Base-by-base conservation (phyloP, 2,113 vertebrate species). In the Rhea pennata region DNA sequence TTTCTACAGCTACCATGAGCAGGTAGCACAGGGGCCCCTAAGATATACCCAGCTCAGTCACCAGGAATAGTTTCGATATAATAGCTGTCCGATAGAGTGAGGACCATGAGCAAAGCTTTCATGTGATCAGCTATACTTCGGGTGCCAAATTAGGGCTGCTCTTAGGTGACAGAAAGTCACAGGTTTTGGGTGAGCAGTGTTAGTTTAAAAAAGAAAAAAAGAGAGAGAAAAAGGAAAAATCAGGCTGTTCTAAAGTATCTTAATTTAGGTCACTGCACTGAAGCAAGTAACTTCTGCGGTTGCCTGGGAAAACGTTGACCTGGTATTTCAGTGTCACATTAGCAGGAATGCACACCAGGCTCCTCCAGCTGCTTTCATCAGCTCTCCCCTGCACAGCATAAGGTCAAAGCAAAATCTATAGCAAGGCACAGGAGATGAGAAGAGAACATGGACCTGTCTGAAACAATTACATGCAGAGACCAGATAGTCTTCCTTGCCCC, bases 41-140 rank as follows among this genome's bases (percentile, higher is more conserved):
- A 76, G 62, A 58, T 64, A 50, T 3, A 15, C 61, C 62, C 29
- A 39, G 31, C 21, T 87, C 74, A 71, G 50, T n/a, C 79, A 72
- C 13, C 78, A 85, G 71, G 66, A 92, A 87, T 44, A 92, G 64
- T 56, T 96, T 89, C 92, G 92, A 15, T 15, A 51, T 80, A 85
- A 91, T 56, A 24, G 89, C 54, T 87, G 22, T 76, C 44, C 51
- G 59, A 77, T 42, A 80, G 67, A 94, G 76, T 73, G 93, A 86
- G 91, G 93, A 78, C 87, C 92, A 84, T 80, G 74, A 88, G 78
- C 74, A 66, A 91, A 93, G 61, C 88, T 95, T 95, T 88, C 54
- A 76, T 88, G 81, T 86, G 64, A 93, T 92, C 83, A 88, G 74
- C 83, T 96, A 77, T 92, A 95, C 92, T 91, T 80, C 80, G 59